Evolutionary conservation across 2,888 invertebrate genomes (phyloP).

Genomic region (Sphaerophoria rueppellii): DNA sequence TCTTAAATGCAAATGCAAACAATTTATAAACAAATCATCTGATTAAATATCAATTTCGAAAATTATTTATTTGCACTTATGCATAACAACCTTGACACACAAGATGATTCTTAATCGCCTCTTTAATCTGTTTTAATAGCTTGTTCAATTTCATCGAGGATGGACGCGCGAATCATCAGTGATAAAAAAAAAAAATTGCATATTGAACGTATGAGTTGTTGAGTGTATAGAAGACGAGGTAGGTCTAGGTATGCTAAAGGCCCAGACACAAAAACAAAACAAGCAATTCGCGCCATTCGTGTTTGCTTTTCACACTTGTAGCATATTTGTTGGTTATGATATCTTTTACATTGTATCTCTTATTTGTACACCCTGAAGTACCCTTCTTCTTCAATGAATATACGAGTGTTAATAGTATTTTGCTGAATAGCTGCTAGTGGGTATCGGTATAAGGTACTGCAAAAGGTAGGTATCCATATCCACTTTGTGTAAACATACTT

Average conservation of each 20-base stretch:
- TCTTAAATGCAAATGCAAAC: constrained; percentile 29
- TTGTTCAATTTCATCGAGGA: constrained; percentile 14
- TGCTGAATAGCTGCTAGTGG: constrained; percentile 10
- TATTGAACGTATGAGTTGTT: not conserved
- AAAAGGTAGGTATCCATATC: constrained; percentile 28
- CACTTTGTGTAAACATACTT: constrained; percentile 38
- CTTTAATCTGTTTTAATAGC: constrained; percentile 54
- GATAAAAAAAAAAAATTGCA: constrained; percentile 26
- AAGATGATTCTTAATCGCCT: constrained; percentile 48
- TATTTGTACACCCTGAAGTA: constrained; percentile 59
- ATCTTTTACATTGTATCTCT: constrained; percentile 55
- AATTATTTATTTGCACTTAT: constrained; percentile 42
- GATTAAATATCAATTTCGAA: constrained; percentile 22
- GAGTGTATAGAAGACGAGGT: not conserved
- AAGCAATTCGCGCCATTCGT: not conserved
- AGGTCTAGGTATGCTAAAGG: not conserved
- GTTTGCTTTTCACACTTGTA: constrained; percentile 57
- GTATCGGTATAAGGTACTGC: not conserved
- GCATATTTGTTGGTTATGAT: constrained; percentile 40
- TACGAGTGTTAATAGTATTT: not conserved
- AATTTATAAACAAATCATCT: constrained; percentile 34
- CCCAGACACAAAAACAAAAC: not conserved
- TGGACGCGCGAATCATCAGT: constrained; percentile 29
- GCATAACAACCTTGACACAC: constrained; percentile 58
- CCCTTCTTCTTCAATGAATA: constrained; percentile 50